A percentile compares a stretch with the other conserved stretches of the same genome.
These are phyloP conservation scores for Urosaurus nigricauda DNA, from an alignment of 2,797 vertebrate genomes.

Conservation along the genomic window DNA sequence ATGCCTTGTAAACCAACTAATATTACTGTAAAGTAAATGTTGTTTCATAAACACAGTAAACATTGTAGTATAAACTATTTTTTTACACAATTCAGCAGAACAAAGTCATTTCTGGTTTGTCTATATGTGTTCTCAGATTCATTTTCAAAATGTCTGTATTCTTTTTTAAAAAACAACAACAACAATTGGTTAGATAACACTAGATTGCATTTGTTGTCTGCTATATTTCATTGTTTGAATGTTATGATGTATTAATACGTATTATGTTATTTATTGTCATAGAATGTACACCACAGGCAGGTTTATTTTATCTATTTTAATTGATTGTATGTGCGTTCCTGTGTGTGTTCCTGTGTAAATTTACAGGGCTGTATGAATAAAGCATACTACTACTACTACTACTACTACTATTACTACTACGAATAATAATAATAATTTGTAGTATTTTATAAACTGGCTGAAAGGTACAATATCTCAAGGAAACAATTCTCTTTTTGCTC, in stretches of 20 bases:
- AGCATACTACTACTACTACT: too few relatives aligned
- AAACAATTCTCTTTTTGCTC: not conserved
- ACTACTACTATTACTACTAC: too few relatives aligned
- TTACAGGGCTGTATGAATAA: too few relatives aligned
- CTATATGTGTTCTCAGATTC: not conserved
- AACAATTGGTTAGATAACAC: not conserved
- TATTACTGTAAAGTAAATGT: not conserved
- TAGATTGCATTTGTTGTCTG: too few relatives aligned
- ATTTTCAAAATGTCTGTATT: not conserved
- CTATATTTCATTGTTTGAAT: too few relatives aligned
- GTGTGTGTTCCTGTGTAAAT: too few relatives aligned
- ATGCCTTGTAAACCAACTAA: not conserved
- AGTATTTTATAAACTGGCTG: not conserved
- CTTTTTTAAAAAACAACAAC: too few relatives aligned
- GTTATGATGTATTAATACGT: too few relatives aligned
- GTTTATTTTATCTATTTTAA: too few relatives aligned
- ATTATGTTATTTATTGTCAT: too few relatives aligned
- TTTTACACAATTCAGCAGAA: not conserved
- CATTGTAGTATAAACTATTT: not conserved
- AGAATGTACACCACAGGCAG: too few relatives aligned
- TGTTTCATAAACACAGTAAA: not conserved
- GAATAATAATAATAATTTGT: not conserved
- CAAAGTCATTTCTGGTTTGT: not conserved
- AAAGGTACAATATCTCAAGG: not conserved
- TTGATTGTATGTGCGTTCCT: too few relatives aligned